Evolutionary conservation across 1,140 invertebrate species (phyloP), one percentile per base, ranked within the genome.

Genomic region (Agrilus planipennis): DNA sequence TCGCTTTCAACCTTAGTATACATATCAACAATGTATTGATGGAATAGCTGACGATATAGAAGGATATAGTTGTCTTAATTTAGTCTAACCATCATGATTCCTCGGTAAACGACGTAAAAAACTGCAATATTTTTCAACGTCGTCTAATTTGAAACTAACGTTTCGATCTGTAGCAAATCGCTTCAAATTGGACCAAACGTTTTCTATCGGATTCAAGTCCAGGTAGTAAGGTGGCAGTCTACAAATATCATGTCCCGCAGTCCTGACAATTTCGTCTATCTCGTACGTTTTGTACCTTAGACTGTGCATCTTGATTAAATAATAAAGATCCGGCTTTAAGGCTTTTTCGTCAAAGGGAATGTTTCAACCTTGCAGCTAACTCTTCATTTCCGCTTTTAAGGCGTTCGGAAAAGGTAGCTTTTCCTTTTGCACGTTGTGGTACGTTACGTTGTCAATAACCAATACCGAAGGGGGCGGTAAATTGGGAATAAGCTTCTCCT

Each of bases 11-110:
- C 51, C 51, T 58, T 61, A 4, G 43, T 54, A 50, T 57, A 65
- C 49, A 54, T 56, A 51, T 65, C 60, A n/a, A 64, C 62, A 34
- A 57, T 27, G 51, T 49, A 67, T 45, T 67, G 63, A 51, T 63
- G 52, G 23, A 47, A 53, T 12, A 61, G 43, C 44, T 52, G 50
- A 19, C 47, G 30, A 44, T 46, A 61, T 50, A 41, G 55, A 47
- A 44, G 56, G 45, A 58, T 59, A 32, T 49, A 25, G 62, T 57
- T 55, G 36, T 52, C 44, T 22, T 49, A 32, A 45, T 50, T 11
- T 36, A 17, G 46, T 43, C 62, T 56, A 42, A 53, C 31, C 41
- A 56, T 58, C 38, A 57, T n/a, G n/a, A n/a, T n/a, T n/a, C n/a
- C n/a, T n/a, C n/a, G n/a, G n/a, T n/a, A n/a, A n/a, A n/a, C n/a